Evolutionary conservation across 2,888 invertebrate species (phyloP), one percentile per base, ranked within the genome.

Genomic region (Meteorus cinctellus): DNA sequence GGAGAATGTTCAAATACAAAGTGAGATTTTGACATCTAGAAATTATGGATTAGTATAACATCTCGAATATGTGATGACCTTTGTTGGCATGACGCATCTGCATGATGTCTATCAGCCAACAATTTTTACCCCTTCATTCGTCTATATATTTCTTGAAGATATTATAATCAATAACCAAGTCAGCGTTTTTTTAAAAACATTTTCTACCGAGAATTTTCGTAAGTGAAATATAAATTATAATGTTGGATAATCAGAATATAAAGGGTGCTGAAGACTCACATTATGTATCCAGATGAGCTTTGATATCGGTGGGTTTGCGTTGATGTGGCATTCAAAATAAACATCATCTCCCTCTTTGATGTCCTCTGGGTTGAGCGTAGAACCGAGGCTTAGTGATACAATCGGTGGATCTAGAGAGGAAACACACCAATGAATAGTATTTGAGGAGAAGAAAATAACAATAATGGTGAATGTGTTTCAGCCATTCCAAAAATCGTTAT

Each of bases 281-380:
- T 96, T 94, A 87, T 96, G 96, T 83, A 95, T 92, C 97, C 97
- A 97, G 82, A 95, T 93, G 80, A 97, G 93, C 86, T 95, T 95
- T 86, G 95, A 93, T 91, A 95, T 95, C 79, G 94, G 93, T 51
- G 97, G 97, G 91, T 96, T 96, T 84, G 97, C 95, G 86, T 95
- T 94, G 86, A 97, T 96, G 91, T 96, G 96, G 91, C 97, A 97
- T 91, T 97, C 97, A 90, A 97, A 96, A 91, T 96, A 96, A 78
- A 96, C 96, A 91, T 96, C 96, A 87, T 96, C 96, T 71, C 96
- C 96, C 90, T 97, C 97, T 90, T 96, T 97, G 91, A 97, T 97
- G 91, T 96, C 96, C 81, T 95, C 94, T 76, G 96, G 94, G 84
- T 95, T 94, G 82, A 97, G 91, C 76, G 96, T 96, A 87, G 95